These are phyloP conservation scores for Oophaga sylvatica DNA, from an alignment of 2,797 vertebrate genomes.

Conservation along the genomic window DNA sequence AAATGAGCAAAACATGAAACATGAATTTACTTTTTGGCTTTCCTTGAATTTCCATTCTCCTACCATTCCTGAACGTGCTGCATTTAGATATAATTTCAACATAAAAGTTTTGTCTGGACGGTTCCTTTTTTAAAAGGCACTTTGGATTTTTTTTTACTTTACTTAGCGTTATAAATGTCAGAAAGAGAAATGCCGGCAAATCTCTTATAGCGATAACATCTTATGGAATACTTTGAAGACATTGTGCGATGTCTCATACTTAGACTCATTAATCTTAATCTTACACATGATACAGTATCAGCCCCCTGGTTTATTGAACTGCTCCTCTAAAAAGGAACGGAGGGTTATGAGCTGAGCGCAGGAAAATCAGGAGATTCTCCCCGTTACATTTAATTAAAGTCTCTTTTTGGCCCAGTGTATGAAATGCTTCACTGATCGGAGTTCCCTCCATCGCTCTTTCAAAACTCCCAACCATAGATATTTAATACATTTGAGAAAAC, in stretches of 20 bases:
- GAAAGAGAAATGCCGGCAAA: conserved; percentile 1
- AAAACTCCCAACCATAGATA: conserved; percentile 66
- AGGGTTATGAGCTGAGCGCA: conserved; percentile 70
- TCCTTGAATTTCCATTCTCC: too few relatives aligned
- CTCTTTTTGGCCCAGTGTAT: conserved; percentile 63
- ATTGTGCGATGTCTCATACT: conserved; percentile 17
- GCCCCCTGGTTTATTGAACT: conserved; percentile 37
- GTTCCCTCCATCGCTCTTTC: conserved; percentile 66
- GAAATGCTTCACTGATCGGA: conserved; percentile 66
- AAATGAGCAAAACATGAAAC: too few relatives aligned
- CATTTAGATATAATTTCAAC: neutral
- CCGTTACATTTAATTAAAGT: conserved; percentile 74
- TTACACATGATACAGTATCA: conserved; percentile 31
- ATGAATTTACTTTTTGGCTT: too few relatives aligned
- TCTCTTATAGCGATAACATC: conserved; percentile 27
- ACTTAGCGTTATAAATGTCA: neutral
- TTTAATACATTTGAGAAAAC: conserved; percentile 67
- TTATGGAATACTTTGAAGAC: conserved; percentile 10
- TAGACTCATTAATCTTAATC: conserved; percentile 42
- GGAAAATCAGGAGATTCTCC: conserved; percentile 70
- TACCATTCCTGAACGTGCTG: too few relatives aligned
- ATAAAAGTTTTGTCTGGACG: neutral
- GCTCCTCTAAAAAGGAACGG: conserved; percentile 61
- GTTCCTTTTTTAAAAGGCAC: conserved; percentile 2
- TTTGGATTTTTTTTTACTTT: neutral